These are phyloP conservation scores for Albula goreensis DNA, from an alignment of 2,113 vertebrate species.

Conservation along the genomic window DNA sequence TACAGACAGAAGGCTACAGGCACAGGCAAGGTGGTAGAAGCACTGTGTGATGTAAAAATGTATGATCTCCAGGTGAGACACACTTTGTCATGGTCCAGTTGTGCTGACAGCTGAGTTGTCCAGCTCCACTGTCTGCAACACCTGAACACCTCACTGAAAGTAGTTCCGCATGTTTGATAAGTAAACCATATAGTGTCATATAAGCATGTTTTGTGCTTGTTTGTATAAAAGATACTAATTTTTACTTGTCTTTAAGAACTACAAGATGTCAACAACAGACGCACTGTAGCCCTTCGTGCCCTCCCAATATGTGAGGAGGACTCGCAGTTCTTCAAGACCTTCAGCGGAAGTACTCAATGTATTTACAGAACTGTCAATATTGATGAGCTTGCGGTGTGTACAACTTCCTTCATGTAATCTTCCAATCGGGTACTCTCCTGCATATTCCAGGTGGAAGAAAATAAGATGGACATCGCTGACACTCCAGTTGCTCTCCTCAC, in stretches of 20 bases:
- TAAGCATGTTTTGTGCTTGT: not conserved
- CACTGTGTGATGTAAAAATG: not conserved
- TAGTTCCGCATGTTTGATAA: not conserved
- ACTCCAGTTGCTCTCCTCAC: not conserved
- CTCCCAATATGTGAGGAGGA: slow-evolving; percentile 12
- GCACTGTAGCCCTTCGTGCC: slow-evolving; percentile 9
- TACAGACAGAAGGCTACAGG: slow-evolving; percentile 18
- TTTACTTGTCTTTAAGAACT: slow-evolving; percentile 14
- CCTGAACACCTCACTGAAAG: not conserved
- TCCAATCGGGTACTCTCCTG: not conserved
- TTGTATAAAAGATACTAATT: not conserved
- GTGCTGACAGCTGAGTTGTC: not conserved
- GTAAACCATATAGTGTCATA: not conserved
- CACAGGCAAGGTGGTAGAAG: slow-evolving; percentile 26
- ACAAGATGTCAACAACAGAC: not conserved
- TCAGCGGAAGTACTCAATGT: slow-evolving; percentile 13
- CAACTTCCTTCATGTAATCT: not conserved
- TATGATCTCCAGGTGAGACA: slow-evolving; percentile 23
- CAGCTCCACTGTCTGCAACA: not conserved
- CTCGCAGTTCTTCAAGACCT: slow-evolving; percentile 15
- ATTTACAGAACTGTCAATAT: not conserved
- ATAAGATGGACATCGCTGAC: not conserved
- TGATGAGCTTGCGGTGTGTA: not conserved
- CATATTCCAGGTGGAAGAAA: not conserved
- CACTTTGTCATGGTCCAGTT: not conserved